Conservation (phyloP, 2,797 vertebrate genomes). For the Aulostomus chinensis region DNA sequence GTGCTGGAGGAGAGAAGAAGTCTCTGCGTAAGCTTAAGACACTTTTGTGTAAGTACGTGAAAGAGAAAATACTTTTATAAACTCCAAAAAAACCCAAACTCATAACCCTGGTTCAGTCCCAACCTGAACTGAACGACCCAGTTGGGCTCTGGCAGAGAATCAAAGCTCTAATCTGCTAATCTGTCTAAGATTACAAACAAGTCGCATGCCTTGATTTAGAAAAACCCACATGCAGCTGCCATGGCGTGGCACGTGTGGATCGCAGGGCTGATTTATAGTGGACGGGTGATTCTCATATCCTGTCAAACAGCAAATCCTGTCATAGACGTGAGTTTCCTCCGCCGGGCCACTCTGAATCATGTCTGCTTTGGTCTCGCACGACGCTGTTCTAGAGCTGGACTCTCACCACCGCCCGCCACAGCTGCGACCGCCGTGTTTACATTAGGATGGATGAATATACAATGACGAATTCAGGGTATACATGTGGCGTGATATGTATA, state of each 20-base stretch:
- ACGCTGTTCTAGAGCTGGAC: conserved; percentile 5
- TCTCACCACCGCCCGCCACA: conserved; percentile 5
- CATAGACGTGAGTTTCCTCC: conserved; percentile 1
- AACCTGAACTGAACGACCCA: too few species aligned
- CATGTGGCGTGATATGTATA: conserved; percentile 39
- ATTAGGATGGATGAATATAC: conserved; percentile 40
- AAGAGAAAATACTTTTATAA: too few species aligned
- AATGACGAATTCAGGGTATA: conserved; percentile 35
- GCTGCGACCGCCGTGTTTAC: conserved; percentile 34
- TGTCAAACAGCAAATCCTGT: conserved; percentile 24
- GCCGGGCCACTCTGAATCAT: conserved; percentile 32
- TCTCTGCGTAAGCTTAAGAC: too few species aligned
- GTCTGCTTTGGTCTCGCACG: conserved; percentile 30
- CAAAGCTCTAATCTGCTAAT: too few species aligned
- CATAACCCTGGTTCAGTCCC: too few species aligned
- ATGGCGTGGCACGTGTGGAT: conserved; percentile 28
- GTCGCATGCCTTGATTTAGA: conserved; percentile 42
- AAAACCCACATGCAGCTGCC: conserved; percentile 48
- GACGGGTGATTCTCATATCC: conserved; percentile 26
- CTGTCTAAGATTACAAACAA: conserved; percentile 43
- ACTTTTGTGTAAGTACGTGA: too few species aligned
- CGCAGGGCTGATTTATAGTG: conserved; percentile 40
- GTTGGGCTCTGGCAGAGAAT: too few species aligned
- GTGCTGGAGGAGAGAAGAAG: too few species aligned
- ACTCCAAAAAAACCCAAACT: too few species aligned